Evolutionary conservation across 2,113 vertebrate species (phyloP).

Genomic region (Zosterops pallidus): DNA sequence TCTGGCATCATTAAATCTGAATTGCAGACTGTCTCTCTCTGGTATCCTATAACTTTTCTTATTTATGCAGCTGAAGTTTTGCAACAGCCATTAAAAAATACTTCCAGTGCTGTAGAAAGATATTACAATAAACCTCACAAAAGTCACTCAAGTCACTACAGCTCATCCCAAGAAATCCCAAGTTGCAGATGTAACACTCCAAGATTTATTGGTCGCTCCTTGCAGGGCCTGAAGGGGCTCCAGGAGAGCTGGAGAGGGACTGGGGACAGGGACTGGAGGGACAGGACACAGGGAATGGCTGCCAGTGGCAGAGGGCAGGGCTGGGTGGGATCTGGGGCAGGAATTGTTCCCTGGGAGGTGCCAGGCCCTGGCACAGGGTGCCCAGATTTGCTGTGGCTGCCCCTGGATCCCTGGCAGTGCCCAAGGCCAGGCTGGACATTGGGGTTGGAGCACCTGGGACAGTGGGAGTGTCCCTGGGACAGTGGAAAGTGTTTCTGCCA

Average conservation of each 20-base stretch:
- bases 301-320: rapidly evolving
- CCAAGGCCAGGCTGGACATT: rapidly evolving
- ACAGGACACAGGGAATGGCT: not conserved
- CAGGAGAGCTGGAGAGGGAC: not conserved
- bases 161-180: not conserved
- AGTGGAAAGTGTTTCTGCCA: not conserved
- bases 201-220: not conserved
- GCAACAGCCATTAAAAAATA: not conserved
- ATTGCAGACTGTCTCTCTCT: not conserved
- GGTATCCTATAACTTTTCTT: not conserved
- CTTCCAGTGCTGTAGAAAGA: not conserved
- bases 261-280: rapidly evolving
- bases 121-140: not conserved
- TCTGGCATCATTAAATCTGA: not conserved
- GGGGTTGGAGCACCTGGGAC: not conserved
- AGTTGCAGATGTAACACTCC: not conserved
- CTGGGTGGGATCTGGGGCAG: not conserved
- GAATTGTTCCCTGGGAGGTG: not conserved
- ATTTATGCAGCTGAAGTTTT: not conserved
- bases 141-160: rapidly evolving
- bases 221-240: not conserved
- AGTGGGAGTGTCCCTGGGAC: not conserved
- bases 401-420: not conserved
- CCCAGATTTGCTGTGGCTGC: not conserved
- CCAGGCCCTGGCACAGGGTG: not conserved